Evolutionary conservation across 2,113 vertebrate species (phyloP), one percentile per base, ranked within the genome.

Genomic region (Symphodus melops): DNA sequence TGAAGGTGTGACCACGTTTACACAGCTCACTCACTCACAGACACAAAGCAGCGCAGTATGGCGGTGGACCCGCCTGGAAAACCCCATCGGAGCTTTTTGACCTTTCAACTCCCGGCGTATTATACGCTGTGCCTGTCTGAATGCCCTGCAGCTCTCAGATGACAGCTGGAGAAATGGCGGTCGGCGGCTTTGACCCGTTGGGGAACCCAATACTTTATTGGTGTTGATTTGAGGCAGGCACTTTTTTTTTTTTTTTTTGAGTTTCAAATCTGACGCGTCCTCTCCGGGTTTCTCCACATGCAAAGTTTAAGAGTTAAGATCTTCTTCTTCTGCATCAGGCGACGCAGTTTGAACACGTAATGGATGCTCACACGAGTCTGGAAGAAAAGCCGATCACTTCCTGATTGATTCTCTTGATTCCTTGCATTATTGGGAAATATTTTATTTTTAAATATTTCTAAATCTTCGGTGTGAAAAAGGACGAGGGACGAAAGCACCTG

Each of bases 161-260:
- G 78, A 49, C 78, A 53, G 48, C 51, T 53, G 67, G 52, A 68
- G 41, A 36, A 28, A 12, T n/a, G 52, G 28, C 37, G 58, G 71
- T 72, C 37, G 52, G 65, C 67, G 56, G 60, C 74, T 72, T 17
- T 83, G 83, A 76, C 65, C 71, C 70, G 71, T 79, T 61, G 5
- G 66, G 41, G 17, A 36, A 12, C 69, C 33, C 53, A 11, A 65
- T 28, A 48, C 10, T 77, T 70, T 46, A 61, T 60, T 65, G 53
- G 68, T 61, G 72, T 59, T 11, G 36, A 55, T 3, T 25, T 44
- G 49, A 20, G 51, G 42, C 48, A 41, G 48, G n/a, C 13, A 42
- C 17, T 6, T 20, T n/a, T 49, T 68, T 10, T 1, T 12, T 68
- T 33, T 48, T 19, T 51, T 63, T 51, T 48, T 54, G 48, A 42